Conservation (phyloP, 2,113 vertebrate genomes). For the Siniperca knerii region DNA sequence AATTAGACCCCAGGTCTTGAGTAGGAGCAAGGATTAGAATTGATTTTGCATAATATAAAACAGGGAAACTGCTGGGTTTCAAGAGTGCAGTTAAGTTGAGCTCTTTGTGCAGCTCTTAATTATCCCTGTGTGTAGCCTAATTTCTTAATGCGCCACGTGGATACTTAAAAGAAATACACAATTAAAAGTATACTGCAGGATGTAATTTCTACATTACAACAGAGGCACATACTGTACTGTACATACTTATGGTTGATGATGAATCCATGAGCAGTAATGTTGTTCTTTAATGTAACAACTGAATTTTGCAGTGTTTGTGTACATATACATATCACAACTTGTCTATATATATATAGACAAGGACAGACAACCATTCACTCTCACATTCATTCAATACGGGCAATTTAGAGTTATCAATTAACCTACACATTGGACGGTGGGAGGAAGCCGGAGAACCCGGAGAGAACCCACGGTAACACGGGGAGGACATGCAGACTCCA, state of each 20-base stretch:
- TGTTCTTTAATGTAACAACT: neutral
- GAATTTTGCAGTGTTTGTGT: neutral
- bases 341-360: too few species aligned
- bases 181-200: neutral
- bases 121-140: neutral
- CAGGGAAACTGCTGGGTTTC: neutral
- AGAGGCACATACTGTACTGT: neutral
- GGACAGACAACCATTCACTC: too few species aligned
- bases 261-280: neutral
- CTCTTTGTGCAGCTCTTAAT: constrained; percentile 2
- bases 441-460: too few species aligned
- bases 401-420: too few species aligned
- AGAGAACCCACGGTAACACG: too few species aligned
- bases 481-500: too few species aligned
- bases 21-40: neutral
- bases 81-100: neutral
- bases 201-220: too few species aligned
- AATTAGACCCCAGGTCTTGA: neutral
- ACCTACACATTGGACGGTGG: too few species aligned
- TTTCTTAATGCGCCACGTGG: neutral
- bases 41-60: neutral
- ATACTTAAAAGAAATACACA: neutral
- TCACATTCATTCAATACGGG: too few species aligned
- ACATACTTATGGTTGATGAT: neutral
- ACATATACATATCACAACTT: too few species aligned